These are phyloP conservation scores for Tapirus indicus DNA, from an alignment of 2,797 vertebrate species.

Conservation along the genomic window DNA sequence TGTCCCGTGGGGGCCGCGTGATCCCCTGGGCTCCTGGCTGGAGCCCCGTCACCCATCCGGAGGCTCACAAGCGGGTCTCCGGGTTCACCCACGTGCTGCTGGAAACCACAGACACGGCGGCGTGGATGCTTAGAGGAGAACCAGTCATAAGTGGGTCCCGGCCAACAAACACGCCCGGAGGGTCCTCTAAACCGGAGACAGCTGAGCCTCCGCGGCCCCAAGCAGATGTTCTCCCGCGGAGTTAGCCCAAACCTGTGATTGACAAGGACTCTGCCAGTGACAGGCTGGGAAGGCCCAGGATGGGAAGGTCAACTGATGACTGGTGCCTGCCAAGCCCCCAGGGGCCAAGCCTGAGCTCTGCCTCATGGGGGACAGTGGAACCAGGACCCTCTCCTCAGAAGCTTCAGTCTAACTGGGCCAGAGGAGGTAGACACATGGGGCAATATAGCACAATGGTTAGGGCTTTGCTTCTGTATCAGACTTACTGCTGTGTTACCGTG, in stretches of 20 bases:
- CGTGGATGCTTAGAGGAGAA: not conserved
- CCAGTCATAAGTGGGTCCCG: not conserved
- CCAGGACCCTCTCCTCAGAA: not conserved
- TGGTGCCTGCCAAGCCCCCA: not conserved
- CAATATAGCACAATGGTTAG: not conserved
- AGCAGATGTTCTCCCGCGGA: not conserved
- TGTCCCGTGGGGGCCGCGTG: rapidly evolving
- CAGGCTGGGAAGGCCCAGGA: too few relatives aligned
- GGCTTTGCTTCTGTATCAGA: not conserved
- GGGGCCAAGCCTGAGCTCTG: not conserved
- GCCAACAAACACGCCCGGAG: not conserved
- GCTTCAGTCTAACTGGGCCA: not conserved
- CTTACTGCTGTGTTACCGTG: not conserved
- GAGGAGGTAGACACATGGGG: not conserved
- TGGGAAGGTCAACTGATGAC: too few relatives aligned
- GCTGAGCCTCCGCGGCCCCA: not conserved
- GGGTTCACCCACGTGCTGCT: rapidly evolving
- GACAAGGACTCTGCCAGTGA: not conserved
- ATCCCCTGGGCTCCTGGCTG: not conserved
- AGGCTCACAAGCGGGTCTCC: not conserved
- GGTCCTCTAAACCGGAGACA: not conserved
- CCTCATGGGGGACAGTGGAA: not conserved
- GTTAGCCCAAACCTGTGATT: not conserved
- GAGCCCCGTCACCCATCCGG: too few relatives aligned
- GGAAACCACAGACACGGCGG: not conserved